Evolutionary conservation across 2,113 vertebrate species (phyloP), one percentile per base, ranked within the genome.

Genomic region (Peromyscus leucopus): DNA sequence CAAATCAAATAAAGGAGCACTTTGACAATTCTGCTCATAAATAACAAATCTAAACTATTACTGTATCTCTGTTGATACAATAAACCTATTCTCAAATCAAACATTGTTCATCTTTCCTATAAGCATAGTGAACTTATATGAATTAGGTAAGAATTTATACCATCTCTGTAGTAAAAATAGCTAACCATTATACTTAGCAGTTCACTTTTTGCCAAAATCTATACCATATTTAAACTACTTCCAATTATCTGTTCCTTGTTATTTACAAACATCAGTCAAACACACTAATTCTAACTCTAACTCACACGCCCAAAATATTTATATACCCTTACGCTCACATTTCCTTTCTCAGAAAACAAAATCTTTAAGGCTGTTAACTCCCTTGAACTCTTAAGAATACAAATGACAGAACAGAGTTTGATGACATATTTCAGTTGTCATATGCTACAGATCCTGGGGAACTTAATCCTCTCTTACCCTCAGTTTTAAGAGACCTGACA

Each of bases 171-270:
- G 80, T 80, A 96, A 90, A 42, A 95, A 74, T 16, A 94, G 75
- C 3, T 95, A 95, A 13, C n/a, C 95, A 88, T 87, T 88, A 95
- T 28, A 96, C 5, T 46, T 17, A 95, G n/a, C n/a, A n/a, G 22
- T 84, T 86, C 84, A 90, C 63, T 94, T 97, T 95, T 72, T 95
- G 82, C 55, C 80, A 92, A 67, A 95, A 96, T 59, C 31, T 92
- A 31, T 71, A 96, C 69, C 55, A 85, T 16, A 91, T 63, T 89
- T 39, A 91, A 83, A 89, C 36, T 91, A 42, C 55, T 94, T 96
- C 80, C 55, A 65, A 69, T 48, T 46, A 7, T 80, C 75, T 93
- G 88, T 71, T 82, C 22, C 31, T 65, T 48, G 26, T 65, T 31
- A 92, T 69, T 51, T 51, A 51, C 51, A 61, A 59, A 95, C 24